Base-by-base conservation (phyloP, 2,797 vertebrate genomes). In the Intellagama lesueurii region DNA sequence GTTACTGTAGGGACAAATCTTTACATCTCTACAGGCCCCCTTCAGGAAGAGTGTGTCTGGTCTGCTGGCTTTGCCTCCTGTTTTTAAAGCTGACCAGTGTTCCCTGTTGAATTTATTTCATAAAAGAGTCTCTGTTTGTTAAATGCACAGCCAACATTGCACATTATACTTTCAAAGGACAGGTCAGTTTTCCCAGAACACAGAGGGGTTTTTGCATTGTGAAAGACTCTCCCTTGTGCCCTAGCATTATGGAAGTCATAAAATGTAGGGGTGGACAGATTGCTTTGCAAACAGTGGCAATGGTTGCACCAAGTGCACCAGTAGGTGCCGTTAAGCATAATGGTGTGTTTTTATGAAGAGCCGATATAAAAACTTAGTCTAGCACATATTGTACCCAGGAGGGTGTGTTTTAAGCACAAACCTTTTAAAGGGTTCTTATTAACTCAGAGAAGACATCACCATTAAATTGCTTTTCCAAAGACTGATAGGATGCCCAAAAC, bases 281-380 rank as follows among this genome's bases (percentile, higher is more conserved):
- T 14, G 1, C 47, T 87, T 12, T 89, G 47, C 73, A 93, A 92
- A 87, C 24, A 8, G 1, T 6, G 22, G 4, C 84, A 87, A 84
- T 60, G 5, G 47, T 32, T 90, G 8, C 16, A 86, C 16, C 28
- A 60, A 35, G 35, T 64, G 49, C 90, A 87, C 44, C 28, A 89
- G 2, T 70, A 88, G 86, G 75, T 85, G 2, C 7, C 66, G 85
- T 89, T 93, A 88, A 91, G 66, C 28, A 68, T 52, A 92, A 84
- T 49, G 5, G 17, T 40, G 91, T 92, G 47, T 91, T 92, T 88
- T 88, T 32, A 93, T 66, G 70, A 89, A 68, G 5, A 86, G 44
- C 76, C 83, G 87, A 82, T 85, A 44, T 7, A 40, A 90, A 70
- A 64, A 90, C 22, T 11, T 89, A n/a, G 22, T 64, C 47, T 12